phyloP scores from a whole-genome alignment of 2,113 vertebrate species.

The Podarcis cretensis region DNA sequence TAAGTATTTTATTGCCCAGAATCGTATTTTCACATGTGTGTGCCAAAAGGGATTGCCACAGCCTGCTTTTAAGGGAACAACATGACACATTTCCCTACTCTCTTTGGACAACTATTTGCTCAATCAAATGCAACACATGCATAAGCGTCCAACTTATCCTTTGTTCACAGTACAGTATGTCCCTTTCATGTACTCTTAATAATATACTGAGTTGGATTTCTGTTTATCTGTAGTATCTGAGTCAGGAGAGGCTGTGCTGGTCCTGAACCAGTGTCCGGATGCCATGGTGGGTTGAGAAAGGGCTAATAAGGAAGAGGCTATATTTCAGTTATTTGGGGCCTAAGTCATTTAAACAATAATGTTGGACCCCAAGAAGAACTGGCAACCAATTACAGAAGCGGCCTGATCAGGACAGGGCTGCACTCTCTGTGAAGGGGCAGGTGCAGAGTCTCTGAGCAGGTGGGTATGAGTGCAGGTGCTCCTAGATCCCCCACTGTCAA shows the following conservation, averaged over 20 bases:
- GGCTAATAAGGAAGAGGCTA: not conserved
- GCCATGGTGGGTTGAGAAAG: not conserved
- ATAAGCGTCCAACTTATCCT: not conserved
- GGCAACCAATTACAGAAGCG: too few species aligned
- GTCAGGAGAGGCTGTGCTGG: too few species aligned
- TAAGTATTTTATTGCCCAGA: not conserved
- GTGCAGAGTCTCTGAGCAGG: too few species aligned
- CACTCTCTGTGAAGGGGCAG: too few species aligned
- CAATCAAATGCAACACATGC: not conserved
- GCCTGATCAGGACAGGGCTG: too few species aligned
- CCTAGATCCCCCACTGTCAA: too few species aligned
- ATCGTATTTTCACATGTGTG: not conserved
- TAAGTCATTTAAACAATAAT: too few species aligned
- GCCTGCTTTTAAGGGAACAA: not conserved
- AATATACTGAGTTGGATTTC: not conserved
- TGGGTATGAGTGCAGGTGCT: too few species aligned
- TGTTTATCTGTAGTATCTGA: not conserved
- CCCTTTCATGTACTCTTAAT: not conserved
- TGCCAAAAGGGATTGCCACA: not conserved
- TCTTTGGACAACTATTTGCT: not conserved
- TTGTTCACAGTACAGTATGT: not conserved
- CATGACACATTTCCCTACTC: not conserved
- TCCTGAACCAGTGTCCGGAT: not conserved
- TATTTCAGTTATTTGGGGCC: too few species aligned
- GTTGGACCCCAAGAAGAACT: too few species aligned